Percentiles rank a stretch among this genome's conserved stretches.
These are phyloP conservation scores for Oriolus oriolus DNA, from an alignment of 2,113 vertebrate species.

Conservation along the genomic window DNA sequence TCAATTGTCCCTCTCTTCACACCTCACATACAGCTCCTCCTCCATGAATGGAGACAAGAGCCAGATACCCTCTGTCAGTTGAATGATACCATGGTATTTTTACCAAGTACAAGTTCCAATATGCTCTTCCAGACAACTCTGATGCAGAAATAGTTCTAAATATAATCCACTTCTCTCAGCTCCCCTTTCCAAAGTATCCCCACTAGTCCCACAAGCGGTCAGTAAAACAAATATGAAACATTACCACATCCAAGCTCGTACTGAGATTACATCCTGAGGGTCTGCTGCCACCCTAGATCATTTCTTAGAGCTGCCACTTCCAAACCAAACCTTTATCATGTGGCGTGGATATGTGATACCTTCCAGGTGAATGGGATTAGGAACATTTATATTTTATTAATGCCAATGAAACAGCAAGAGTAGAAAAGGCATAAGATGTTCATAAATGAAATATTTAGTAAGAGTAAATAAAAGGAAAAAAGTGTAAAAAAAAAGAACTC, in stretches of 20 bases:
- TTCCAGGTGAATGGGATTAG: not conserved
- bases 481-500: not conserved
- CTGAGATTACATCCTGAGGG: not conserved
- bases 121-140: not conserved
- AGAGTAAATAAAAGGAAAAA: not conserved
- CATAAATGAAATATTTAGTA: not conserved
- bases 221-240: not conserved
- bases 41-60: not conserved
- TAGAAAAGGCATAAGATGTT: not conserved
- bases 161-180: not conserved
- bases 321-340: not conserved
- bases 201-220: not conserved
- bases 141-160: not conserved
- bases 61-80: not conserved
- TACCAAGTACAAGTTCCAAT: not conserved
- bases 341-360: not conserved
- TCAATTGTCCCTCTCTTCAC: not conserved
- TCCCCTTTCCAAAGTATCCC: not conserved
- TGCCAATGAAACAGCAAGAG: not conserved
- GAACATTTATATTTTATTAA: slow-evolving; percentile 7
- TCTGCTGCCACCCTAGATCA: not conserved
- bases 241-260: not conserved
- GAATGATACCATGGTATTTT: not conserved
- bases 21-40: not conserved
- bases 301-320: not conserved